phyloP scores from a whole-genome alignment of 1,140 invertebrate species.

The Paracyclopina nana region DNA sequence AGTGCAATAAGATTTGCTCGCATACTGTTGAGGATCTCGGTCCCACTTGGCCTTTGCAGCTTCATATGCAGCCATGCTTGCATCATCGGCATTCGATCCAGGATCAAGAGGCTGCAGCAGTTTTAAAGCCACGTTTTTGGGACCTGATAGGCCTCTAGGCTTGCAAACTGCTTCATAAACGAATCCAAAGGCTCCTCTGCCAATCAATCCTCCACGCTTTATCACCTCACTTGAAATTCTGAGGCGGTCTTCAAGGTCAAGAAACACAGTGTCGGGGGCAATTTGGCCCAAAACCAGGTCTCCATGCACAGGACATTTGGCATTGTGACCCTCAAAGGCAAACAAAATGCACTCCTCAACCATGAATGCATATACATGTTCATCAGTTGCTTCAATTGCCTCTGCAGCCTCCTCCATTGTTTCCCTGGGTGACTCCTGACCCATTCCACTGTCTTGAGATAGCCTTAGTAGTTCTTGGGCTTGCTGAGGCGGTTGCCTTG shows the following conservation, averaged over 20 bases:
- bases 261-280: slow-evolving; percentile 67
- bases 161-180: slow-evolving; percentile 67
- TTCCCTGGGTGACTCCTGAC: slow-evolving; percentile 35
- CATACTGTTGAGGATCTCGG: slow-evolving; percentile 64
- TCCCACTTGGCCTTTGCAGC: slow-evolving; percentile 72
- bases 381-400: slow-evolving; percentile 16
- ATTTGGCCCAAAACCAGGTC: slow-evolving; percentile 47
- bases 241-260: slow-evolving; percentile 59
- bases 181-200: slow-evolving; percentile 89
- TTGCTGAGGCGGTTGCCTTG: not conserved
- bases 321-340: slow-evolving; percentile 45
- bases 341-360: slow-evolving; percentile 87
- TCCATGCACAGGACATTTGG: slow-evolving; percentile 50
- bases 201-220: slow-evolving; percentile 54
- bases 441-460: slow-evolving; percentile 50
- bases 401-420: not conserved
- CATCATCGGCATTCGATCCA: slow-evolving; percentile 46
- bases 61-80: slow-evolving; percentile 56
- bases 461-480: slow-evolving; percentile 33
- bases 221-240: slow-evolving; percentile 59
- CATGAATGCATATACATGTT: slow-evolving; percentile 35
- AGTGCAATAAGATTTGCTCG: slow-evolving; percentile 83
- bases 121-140: slow-evolving; percentile 72
- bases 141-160: slow-evolving; percentile 29
- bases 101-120: slow-evolving; percentile 83